phyloP scores from a whole-genome alignment of 2,888 invertebrate genomes.

The Sinelater perroti region DNA sequence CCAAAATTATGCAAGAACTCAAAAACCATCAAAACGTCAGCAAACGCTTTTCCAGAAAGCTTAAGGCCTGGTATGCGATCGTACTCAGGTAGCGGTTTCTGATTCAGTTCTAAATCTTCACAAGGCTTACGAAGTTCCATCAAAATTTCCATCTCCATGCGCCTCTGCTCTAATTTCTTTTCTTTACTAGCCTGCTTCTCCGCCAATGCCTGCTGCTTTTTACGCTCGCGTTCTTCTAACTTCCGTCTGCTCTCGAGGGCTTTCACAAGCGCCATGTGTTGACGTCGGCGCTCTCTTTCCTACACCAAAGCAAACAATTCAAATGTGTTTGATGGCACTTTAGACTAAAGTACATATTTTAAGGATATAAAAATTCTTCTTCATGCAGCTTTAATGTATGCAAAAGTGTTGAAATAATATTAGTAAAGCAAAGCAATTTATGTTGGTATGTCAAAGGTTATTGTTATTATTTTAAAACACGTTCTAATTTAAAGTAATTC shows the following conservation, averaged over 20 bases:
- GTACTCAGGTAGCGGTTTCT: conserved; percentile 74
- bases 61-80: conserved; percentile 72
- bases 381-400: conserved; percentile 21
- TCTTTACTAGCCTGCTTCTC: conserved; percentile 88
- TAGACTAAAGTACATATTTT: neutral
- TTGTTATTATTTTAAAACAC: too few relatives aligned
- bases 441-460: too few relatives aligned
- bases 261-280: conserved; percentile 89
- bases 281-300: conserved; percentile 89
- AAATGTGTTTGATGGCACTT: neutral
- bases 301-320: conserved; percentile 59
- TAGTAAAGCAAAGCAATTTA: conserved; percentile 17
- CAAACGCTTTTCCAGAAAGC: conserved; percentile 88
- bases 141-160: conserved; percentile 73
- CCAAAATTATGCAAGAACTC: conserved; percentile 97
- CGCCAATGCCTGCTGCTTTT: conserved; percentile 79
- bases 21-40: conserved; percentile 92
- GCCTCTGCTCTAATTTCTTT: conserved; percentile 78
- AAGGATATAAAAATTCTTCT: neutral
- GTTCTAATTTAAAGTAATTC: too few relatives aligned
- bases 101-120: conserved; percentile 89
- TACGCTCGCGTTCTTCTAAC: conserved; percentile 85
- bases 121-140: conserved; percentile 83
- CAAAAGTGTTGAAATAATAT: conserved; percentile 14
- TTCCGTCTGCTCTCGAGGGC: conserved; percentile 86